Evolutionary conservation across 2,888 invertebrate species (phyloP).

Genomic region (Elysia crispata): DNA sequence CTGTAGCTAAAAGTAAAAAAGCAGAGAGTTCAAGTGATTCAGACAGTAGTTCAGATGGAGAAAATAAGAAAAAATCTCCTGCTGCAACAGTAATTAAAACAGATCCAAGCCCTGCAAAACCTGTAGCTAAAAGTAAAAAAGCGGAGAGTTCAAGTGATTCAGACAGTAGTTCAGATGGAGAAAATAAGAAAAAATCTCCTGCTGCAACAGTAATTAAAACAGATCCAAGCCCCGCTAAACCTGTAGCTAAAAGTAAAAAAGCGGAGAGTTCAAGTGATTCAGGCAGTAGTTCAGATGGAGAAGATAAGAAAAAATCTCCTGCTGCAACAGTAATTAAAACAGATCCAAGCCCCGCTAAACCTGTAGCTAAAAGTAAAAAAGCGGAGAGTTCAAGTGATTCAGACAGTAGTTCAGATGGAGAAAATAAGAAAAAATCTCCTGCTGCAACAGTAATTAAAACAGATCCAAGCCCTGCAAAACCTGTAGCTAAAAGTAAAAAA

Average conservation of each 20-base stretch:
- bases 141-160: constrained; percentile 44
- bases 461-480: constrained; percentile 21
- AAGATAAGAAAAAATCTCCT: constrained; percentile 34
- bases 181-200: constrained; percentile 40
- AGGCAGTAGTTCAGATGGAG: constrained; percentile 42
- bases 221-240: constrained; percentile 7
- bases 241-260: constrained; percentile 30
- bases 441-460: background rate
- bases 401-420: constrained; percentile 38
- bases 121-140: too few relatives aligned
- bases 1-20: too few relatives aligned
- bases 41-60: too few relatives aligned
- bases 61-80: too few relatives aligned
- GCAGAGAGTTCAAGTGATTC: too few relatives aligned
- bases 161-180: constrained; percentile 39
- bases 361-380: constrained; percentile 44
- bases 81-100: too few relatives aligned
- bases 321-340: constrained; percentile 3
- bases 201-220: constrained; percentile 14
- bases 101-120: too few relatives aligned
- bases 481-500: too few relatives aligned
- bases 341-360: background rate
- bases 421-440: background rate
- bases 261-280: constrained; percentile 43
- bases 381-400: constrained; percentile 53